Base-by-base conservation (phyloP, 2,797 vertebrate genomes). In the Myioborus melanocephalus region DNA sequence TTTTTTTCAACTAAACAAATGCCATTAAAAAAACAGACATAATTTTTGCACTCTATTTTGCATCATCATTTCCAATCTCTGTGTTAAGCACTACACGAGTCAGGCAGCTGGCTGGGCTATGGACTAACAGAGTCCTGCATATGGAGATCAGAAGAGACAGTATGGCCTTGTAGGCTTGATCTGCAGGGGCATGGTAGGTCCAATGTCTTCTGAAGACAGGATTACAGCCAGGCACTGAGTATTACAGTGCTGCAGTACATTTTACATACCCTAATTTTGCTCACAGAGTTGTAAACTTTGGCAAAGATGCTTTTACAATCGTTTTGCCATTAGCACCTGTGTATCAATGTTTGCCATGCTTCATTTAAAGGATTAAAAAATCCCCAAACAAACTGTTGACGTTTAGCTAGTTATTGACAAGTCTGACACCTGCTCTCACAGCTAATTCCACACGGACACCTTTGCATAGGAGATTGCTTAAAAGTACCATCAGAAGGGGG, bases 161-260 rank as follows among this genome's bases (percentile, higher is more conserved):
- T 2, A 14, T 12, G 1, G 3, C 20, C 63, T 53, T 41, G 6
- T 10, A 47, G 18, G 24, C 16, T 39, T 2, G 0, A 44, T 59
- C 34, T 65, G 43, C 2, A 4, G 5, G 6, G 16, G 4, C 35
- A 26, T 4, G 24, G 16, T 12, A 66, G n/a, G 28, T 26, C 39
- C 44, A 41, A 1, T 7, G 6, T 26, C 76, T 63, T 39, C 81
- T 75, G 37, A 56, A 68, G 37, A 27, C n/a, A 63, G 7, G 18
- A 26, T 39, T 73, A 30, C 4, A 6, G 28, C 27, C 4, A 11
- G 14, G 27, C 68, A 63, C 19, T 10, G 14, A 32, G 8, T 23
- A 23, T 47, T 50, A 49, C 32, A 52, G 34, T 16, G 37, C 28
- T 78, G 24, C 30, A 64, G 23, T 8, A 66, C 23, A 53, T 71